Conservation (phyloP, 2,888 invertebrate genomes). For the Brachylomia viminalis region DNA sequence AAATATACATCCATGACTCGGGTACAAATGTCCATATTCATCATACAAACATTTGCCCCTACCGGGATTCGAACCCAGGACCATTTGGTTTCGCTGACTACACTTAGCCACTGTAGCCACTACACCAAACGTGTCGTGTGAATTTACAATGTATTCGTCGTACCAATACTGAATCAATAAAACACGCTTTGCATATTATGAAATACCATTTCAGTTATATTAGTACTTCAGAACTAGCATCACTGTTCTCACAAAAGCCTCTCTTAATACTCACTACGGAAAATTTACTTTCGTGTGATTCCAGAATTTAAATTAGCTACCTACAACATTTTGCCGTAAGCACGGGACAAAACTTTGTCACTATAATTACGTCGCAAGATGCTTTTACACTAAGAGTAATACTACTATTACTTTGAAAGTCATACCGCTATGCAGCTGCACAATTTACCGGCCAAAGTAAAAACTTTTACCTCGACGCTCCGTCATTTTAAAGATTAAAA, state of each 20-base stretch:
- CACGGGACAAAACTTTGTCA: neutral
- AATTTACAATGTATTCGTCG: neutral
- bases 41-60: too few relatives aligned
- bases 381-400: slow-evolving; percentile 16
- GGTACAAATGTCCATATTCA: too few relatives aligned
- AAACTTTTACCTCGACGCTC: slow-evolving; percentile 17
- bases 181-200: neutral
- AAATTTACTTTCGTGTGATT: neutral
- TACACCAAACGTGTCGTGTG: too few relatives aligned
- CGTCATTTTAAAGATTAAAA: slow-evolving; percentile 19
- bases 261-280: neutral
- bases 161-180: neutral
- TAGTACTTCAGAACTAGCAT: neutral
- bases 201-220: neutral
- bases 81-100: too few relatives aligned
- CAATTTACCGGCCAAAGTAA: slow-evolving; percentile 16
- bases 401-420: slow-evolving; percentile 15
- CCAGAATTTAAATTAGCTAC: neutral
- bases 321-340: neutral
- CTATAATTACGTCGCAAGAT: slow-evolving; percentile 4
- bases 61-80: too few relatives aligned
- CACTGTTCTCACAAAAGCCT: neutral
- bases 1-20: too few relatives aligned
- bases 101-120: too few relatives aligned
- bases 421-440: slow-evolving; percentile 5